These are phyloP conservation scores for Chitala chitala DNA, from an alignment of 2,113 vertebrate species.

Conservation along the genomic window DNA sequence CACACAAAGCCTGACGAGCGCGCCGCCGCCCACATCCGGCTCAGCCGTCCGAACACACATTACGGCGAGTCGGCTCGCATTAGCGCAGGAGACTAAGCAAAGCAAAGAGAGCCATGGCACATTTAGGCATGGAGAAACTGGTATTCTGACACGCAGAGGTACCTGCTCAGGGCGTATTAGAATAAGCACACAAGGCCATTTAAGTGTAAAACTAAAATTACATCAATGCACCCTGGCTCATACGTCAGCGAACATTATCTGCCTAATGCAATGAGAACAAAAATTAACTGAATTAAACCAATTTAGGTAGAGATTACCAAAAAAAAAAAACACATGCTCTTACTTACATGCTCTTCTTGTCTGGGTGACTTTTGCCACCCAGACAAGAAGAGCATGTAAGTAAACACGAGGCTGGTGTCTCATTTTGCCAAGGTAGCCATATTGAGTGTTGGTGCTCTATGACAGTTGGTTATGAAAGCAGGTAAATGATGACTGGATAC, in stretches of 20 bases:
- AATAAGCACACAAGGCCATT: too few relatives aligned
- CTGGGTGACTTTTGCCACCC: too few relatives aligned
- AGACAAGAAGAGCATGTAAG: too few relatives aligned
- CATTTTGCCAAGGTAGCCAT: background rate
- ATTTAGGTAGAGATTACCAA: background rate
- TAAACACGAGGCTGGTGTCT: too few relatives aligned
- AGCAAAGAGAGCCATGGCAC: too few relatives aligned
- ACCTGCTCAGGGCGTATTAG: too few relatives aligned
- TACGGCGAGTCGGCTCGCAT: constrained; percentile 48
- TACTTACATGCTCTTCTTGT: too few relatives aligned
- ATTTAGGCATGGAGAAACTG: background rate
- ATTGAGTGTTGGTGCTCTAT: background rate
- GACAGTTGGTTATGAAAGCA: background rate
- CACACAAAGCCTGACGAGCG: constrained; percentile 51
- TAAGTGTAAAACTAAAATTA: too few relatives aligned
- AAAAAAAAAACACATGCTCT: too few relatives aligned
- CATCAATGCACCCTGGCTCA: background rate
- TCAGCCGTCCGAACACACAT: constrained; percentile 37
- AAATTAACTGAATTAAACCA: background rate
- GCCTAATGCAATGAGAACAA: background rate
- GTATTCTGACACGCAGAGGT: too few relatives aligned
- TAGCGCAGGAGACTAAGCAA: constrained; percentile 32
- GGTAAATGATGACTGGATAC: background rate
- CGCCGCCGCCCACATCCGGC: constrained; percentile 36
- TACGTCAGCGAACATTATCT: background rate